Conservation (phyloP, 2,797 vertebrate species). For the Gallirallus australis region DNA sequence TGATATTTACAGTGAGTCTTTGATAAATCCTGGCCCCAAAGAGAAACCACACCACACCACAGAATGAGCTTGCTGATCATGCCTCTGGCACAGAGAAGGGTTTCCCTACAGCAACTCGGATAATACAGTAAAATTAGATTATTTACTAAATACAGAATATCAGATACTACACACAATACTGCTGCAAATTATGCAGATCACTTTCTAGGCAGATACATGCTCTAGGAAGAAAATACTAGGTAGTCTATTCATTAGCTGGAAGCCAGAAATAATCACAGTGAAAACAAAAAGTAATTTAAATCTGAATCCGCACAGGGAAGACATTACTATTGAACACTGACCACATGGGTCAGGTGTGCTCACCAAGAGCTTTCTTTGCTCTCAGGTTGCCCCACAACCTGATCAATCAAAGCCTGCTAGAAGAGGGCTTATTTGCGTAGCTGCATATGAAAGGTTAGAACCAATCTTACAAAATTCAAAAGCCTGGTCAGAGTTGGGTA, state of each 20-base stretch:
- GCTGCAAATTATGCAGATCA: neutral
- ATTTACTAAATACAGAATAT: neutral
- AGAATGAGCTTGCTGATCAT: neutral
- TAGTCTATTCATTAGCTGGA: neutral
- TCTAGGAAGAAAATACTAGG: neutral
- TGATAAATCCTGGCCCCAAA: neutral
- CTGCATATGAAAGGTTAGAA: neutral
- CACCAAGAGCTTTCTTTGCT: neutral
- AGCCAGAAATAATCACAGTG: neutral
- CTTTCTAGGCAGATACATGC: neutral
- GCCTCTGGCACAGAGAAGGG: neutral
- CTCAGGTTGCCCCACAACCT: neutral
- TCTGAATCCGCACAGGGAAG: neutral
- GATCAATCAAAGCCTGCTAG: neutral
- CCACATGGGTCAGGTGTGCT: neutral
- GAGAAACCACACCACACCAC: neutral
- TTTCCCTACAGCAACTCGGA: neutral
- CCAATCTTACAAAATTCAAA: neutral
- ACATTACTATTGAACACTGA: neutral
- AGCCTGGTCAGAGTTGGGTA: neutral
- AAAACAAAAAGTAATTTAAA: fast-evolving
- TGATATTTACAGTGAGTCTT: neutral
- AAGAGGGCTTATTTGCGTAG: neutral
- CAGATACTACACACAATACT: neutral
- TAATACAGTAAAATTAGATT: neutral